Evolutionary conservation across 2,888 invertebrate species (phyloP).

Genomic region (Crematogaster levior): DNA sequence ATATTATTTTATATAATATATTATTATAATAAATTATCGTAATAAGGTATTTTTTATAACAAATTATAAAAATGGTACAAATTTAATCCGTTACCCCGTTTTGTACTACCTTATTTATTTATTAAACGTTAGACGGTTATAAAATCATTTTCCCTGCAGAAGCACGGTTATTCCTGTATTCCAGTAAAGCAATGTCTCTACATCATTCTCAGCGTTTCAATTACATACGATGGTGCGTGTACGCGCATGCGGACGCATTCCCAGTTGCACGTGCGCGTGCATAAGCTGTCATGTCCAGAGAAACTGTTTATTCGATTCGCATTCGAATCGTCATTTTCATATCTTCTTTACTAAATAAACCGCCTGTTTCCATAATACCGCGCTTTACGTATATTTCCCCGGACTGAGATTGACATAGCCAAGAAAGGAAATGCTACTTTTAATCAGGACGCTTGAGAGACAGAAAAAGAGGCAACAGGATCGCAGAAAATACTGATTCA

Average conservation of each 20-base stretch:
- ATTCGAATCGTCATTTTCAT: constrained; percentile 47
- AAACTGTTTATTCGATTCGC: constrained; percentile 49
- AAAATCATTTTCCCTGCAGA: not conserved
- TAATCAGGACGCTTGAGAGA: constrained; percentile 13
- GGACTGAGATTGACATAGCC: not conserved
- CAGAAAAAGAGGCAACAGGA: not conserved
- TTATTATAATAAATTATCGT: no score
- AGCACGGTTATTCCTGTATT: constrained; percentile 47
- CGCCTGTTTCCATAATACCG: constrained; percentile 2
- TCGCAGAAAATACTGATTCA: not conserved
- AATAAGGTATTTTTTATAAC: no score
- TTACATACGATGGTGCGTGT: constrained; percentile 44
- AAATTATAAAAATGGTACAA: no score
- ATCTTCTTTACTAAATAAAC: constrained; percentile 45
- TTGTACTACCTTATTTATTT: no score
- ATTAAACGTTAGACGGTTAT: not conserved
- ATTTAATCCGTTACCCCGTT: no score
- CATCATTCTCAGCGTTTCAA: constrained; percentile 53
- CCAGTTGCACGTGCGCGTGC: constrained; percentile 43
- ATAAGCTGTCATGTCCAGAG: constrained; percentile 50
- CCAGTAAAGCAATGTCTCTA: constrained; percentile 41
- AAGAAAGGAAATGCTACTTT: not conserved
- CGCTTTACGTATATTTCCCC: not conserved
- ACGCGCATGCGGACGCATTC: constrained; percentile 55
- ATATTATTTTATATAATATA: no score